Base-by-base conservation (phyloP, 2,113 vertebrate genomes). In the Pimephales promelas region DNA sequence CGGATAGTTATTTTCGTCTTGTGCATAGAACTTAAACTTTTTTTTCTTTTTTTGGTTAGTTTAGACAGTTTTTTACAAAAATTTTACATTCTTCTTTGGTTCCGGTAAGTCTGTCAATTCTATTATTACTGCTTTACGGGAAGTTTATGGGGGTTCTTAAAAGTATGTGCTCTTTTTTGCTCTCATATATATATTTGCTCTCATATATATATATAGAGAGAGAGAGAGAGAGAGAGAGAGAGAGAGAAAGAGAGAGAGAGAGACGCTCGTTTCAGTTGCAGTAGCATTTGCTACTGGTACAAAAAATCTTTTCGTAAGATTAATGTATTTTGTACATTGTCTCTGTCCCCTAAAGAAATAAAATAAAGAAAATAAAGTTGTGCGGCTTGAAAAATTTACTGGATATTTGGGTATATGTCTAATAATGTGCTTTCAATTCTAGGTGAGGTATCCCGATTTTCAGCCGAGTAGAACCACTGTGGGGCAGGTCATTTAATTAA, bases 91-190 rank as follows among this genome's bases (percentile, higher is more conserved):
- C 22, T 45, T 57, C 70, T 86, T 84, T 83, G 40, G 61, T 31
- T 82, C 74, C 59, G 88, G 88, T 89, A 87, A 83, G 79, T 74
- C 34, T 24, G 26, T 40, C 73, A 52, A 7, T 34, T n/a, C 34
- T 68, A 68, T 40, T n/a, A 34, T 59, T 64, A 26, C n/a, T 43
- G 31, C 3, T 77, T 78, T 61, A 11, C 45, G 2, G 10, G 10
- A 24, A 24, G 68, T n/a, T 68, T 22, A 5, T 2, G 5, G 43
- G 40, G 5, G n/a, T 24, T 45, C 11, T 72, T 43, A 72, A 14
- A 72, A 45, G 13, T 8, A n/a, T 47, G 68, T 47, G 22, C 22
- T 68, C 4, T 68, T 40, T 68, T 68, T 40, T n/a, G n/a, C n/a
- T n/a, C n/a, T n/a, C n/a, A 31, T 31, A 31, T 31, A 31, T 31